Conservation (phyloP, 2,113 vertebrate species). For the Meleagris gallopavo region DNA sequence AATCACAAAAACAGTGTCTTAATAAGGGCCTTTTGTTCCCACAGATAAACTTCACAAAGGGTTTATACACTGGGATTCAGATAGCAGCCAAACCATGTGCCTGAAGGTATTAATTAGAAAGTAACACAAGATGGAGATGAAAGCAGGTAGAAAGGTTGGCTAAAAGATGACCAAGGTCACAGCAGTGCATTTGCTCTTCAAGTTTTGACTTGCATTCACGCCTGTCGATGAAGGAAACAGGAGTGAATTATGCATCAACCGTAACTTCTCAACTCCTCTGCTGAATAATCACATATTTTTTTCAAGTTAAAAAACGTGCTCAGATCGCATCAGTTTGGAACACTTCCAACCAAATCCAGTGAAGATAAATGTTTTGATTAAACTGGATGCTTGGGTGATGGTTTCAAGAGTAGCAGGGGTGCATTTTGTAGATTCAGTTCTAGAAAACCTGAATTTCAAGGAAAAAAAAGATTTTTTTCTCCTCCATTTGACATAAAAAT, state of each 20-base stretch:
- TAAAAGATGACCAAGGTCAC: neutral
- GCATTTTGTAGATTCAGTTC: neutral
- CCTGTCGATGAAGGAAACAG: neutral
- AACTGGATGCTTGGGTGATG: neutral
- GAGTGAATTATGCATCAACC: neutral
- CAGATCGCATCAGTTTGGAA: neutral
- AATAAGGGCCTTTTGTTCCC: neutral
- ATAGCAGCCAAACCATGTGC: fast-evolving
- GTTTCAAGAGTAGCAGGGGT: neutral
- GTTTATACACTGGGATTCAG: neutral
- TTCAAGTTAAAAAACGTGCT: neutral
- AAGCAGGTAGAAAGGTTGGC: neutral
- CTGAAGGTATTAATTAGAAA: neutral
- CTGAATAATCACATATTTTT: neutral
- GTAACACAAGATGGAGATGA: fast-evolving
- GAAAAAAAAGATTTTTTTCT: neutral
- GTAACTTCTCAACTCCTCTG: neutral
- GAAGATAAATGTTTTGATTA: neutral
- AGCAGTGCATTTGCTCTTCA: neutral
- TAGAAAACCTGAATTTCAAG: neutral
- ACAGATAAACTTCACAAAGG: neutral
- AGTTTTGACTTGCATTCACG: neutral
- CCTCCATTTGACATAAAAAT: neutral
- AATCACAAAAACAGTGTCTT: neutral
- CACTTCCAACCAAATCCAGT: neutral